Base-by-base conservation (phyloP, 2,797 vertebrate species). In the Buphagus erythrorhynchus region DNA sequence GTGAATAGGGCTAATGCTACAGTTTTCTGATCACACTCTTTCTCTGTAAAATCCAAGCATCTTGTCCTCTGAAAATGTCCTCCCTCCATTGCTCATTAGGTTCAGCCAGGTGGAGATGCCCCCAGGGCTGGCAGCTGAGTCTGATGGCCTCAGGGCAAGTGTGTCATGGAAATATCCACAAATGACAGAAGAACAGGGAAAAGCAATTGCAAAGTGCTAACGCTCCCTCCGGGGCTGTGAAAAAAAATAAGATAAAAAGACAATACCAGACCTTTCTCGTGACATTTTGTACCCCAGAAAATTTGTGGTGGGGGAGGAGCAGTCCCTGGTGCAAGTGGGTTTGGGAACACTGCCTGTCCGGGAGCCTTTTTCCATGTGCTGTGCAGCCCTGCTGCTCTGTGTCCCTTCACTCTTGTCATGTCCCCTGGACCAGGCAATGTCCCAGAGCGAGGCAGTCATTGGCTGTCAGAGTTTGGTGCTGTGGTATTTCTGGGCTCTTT, bases 71-170 rank as follows among this genome's bases (percentile, higher is more conserved):
- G 66, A 55, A 86, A 94, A 85, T 0, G 3, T 63, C 77, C 55
- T 63, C 42, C 78, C 52, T 75, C 26, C 38, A 2, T 29, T 31
- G 40, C 80, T 92, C 29, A 19, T 78, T 76, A 59, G 1, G 1
- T 78, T 87, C 51, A 81, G 58, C 40, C 83, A 90, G 92, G 86
- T 94, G 83, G 63, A 93, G 67, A 62, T 78, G 80, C 29, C 86
- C 71, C 33, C 33, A 5, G 69, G 86, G 55, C 43, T 93, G 65
- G 77, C 88, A 94, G 90, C 83, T 94, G 90, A 54, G 61, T 40
- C 80, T 82, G 81, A 31, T 24, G 51, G 73, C 90, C 61, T 85
- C 62, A 16, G 79, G 93, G 48, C 67, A 73, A 59, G 38, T 0
- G 14, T 61, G 52, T 85, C 77, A 68, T n/a, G 71, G 83, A 89